These are phyloP conservation scores for Drosophila erecta DNA, from an alignment of 1,140 invertebrate genomes.

Conservation along the genomic window DNA sequence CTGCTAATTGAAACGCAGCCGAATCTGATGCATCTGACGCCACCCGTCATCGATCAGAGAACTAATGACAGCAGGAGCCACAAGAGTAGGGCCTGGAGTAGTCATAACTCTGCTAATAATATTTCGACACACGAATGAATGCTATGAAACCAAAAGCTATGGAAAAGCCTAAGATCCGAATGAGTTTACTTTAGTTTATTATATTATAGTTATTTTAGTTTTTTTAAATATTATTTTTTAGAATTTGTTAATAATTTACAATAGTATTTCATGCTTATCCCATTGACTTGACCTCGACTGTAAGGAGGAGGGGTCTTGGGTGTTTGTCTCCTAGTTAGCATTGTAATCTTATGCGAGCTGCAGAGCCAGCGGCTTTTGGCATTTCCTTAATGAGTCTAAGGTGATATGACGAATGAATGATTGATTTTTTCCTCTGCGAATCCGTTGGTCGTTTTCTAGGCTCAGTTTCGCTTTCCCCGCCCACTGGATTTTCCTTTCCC, in stretches of 20 bases:
- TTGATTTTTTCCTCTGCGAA: constrained; percentile 68
- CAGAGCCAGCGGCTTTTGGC: constrained; percentile 47
- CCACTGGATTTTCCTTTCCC: constrained; percentile 44
- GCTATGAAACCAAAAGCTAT: too few relatives aligned
- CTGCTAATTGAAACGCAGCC: constrained; percentile 58
- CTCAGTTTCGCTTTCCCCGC: constrained; percentile 14
- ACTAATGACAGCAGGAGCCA: constrained; percentile 1
- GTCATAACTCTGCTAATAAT: too few relatives aligned
- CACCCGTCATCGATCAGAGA: constrained; percentile 33
- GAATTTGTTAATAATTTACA: background rate
- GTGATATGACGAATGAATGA: constrained; percentile 81
- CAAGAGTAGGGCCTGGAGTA: background rate
- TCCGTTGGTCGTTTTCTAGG: constrained; percentile 37
- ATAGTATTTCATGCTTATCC: background rate
- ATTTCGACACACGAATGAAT: too few relatives aligned
- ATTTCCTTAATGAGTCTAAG: constrained; percentile 76
- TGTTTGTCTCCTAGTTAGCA: constrained; percentile 26
- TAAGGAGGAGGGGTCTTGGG: background rate
- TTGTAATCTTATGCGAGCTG: constrained; percentile 43
- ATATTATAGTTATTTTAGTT: too few relatives aligned
- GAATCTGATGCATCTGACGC: constrained; percentile 49
- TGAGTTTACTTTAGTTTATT: too few relatives aligned
- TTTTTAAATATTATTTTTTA: background rate
- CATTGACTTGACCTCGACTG: background rate
- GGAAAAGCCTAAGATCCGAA: too few relatives aligned